Percentiles rank a stretch among this genome's conserved stretches.
Conservation (phyloP, 2,888 invertebrate genomes). For the Meiosimyza platycephala region DNA sequence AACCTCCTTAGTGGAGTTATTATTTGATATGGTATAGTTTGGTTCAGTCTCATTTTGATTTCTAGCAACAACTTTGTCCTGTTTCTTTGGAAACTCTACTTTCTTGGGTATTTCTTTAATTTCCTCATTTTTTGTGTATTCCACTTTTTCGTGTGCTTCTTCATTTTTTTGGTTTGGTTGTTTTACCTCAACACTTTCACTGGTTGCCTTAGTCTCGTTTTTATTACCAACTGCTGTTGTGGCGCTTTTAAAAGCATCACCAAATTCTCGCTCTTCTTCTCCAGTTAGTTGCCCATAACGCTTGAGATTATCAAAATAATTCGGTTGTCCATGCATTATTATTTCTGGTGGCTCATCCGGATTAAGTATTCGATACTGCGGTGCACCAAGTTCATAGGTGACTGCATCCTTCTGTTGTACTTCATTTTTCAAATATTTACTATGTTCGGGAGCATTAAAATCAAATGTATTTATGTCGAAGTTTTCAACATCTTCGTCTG, state of each 20-base stretch:
- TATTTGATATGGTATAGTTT: neutral
- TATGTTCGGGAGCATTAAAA: neutral
- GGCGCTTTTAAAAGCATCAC: no score
- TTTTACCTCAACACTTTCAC: neutral
- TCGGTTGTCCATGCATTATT: slow-evolving; percentile 57
- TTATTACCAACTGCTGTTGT: neutral
- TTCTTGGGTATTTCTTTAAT: neutral
- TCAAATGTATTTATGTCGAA: neutral
- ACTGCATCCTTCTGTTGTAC: slow-evolving; percentile 55
- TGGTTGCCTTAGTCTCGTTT: neutral
- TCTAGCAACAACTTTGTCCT: neutral
- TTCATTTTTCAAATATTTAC: slow-evolving; percentile 48
- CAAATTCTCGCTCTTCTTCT: neutral
- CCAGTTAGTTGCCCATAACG: slow-evolving; percentile 23
- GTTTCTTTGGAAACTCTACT: neutral
- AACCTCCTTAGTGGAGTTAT: no score
- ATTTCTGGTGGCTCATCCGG: slow-evolving; percentile 58
- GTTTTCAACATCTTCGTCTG: neutral
- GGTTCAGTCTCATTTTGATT: neutral
- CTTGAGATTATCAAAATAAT: slow-evolving; percentile 52
- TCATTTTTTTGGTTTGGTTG: slow-evolving; percentile 16
- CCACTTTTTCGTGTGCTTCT: neutral
- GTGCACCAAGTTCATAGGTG: slow-evolving; percentile 57
- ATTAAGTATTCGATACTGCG: slow-evolving; percentile 57
- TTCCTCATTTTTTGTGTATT: neutral